These are phyloP conservation scores for Zaprionus gabonicus DNA, from an alignment of 1,140 invertebrate species.

Conservation along the genomic window DNA sequence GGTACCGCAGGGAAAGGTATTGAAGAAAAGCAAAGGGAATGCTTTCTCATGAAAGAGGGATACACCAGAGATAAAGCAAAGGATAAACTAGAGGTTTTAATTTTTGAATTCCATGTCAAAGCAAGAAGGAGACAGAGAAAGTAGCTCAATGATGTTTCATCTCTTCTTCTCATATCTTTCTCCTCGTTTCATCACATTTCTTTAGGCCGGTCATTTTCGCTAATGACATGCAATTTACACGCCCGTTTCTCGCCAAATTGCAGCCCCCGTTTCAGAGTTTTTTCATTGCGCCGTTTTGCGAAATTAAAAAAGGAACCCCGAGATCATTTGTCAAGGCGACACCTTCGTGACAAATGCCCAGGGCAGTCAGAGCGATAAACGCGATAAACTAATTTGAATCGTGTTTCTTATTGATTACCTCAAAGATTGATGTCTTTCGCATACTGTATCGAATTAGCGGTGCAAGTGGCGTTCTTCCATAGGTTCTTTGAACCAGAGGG, in stretches of 20 bases:
- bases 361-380: conserved; percentile 8
- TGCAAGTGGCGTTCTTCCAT: conserved; percentile 26
- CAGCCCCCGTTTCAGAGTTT: conserved; percentile 34
- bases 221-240: conserved; percentile 69
- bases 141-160: background rate
- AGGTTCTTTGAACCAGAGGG: conserved; percentile 54
- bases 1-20: too few relatives aligned
- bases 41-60: too few relatives aligned
- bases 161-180: background rate
- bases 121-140: background rate
- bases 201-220: conserved; percentile 44
- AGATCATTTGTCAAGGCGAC: conserved; percentile 70
- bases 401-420: conserved; percentile 42
- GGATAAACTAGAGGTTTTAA: too few relatives aligned
- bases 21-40: too few relatives aligned
- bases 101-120: too few relatives aligned
- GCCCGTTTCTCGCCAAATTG: conserved; percentile 40
- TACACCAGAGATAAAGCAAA: too few relatives aligned
- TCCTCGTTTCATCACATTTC: background rate
- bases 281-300: conserved; percentile 32
- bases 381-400: conserved; percentile 52
- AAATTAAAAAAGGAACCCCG: conserved; percentile 53
- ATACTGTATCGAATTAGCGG: conserved; percentile 34
- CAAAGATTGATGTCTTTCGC: conserved; percentile 64
- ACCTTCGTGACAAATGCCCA: conserved; percentile 52